phyloP scores from a whole-genome alignment of 2,797 vertebrate genomes.

The Scomberomorus guttatus region DNA sequence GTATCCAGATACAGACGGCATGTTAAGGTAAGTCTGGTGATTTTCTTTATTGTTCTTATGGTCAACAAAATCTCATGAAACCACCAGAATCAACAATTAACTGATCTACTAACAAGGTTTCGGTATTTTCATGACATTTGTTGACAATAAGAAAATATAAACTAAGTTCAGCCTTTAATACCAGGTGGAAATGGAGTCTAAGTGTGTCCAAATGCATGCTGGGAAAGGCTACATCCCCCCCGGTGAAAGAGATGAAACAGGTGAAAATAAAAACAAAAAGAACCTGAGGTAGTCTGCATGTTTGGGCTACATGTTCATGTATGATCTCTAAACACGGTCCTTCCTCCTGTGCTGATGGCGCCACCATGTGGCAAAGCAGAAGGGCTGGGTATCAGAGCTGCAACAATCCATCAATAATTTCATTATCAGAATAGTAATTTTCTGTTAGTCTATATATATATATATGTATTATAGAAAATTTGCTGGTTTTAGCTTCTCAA shows the following conservation, averaged over 20 bases:
- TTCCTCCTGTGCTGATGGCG: background rate
- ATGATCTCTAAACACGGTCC: background rate
- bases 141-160: background rate
- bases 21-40: background rate
- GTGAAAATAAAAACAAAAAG: slow-evolving; percentile 6
- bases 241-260: background rate
- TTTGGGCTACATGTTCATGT: slow-evolving; percentile 49
- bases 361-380: background rate
- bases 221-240: background rate
- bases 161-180: background rate
- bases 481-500: too few species aligned
- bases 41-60: background rate
- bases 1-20: background rate
- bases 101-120: too few species aligned
- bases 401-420: background rate
- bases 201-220: slow-evolving; percentile 32
- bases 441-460: too few species aligned
- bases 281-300: slow-evolving; percentile 75
- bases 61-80: too few species aligned
- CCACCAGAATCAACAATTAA: too few species aligned
- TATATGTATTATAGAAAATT: too few species aligned
- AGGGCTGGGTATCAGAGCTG: background rate
- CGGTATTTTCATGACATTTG: too few species aligned
- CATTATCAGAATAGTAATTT: too few species aligned
- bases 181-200: background rate